These are phyloP conservation scores for Acrocephalus kingi DNA, from an alignment of 2,113 vertebrate genomes.

Conservation along the genomic window DNA sequence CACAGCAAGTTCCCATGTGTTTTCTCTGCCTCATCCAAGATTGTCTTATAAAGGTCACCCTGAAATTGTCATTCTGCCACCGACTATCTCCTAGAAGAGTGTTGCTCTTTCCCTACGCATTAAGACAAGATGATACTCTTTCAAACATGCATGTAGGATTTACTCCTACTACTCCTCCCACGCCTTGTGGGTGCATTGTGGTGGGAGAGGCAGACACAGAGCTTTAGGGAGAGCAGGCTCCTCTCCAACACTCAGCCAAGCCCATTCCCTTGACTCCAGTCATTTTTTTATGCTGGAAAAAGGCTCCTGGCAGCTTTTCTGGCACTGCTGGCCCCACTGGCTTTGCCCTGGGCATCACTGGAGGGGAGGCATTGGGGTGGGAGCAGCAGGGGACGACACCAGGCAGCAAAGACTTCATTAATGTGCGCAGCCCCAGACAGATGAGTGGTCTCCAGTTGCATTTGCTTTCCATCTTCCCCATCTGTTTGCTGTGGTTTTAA, in stretches of 20 bases:
- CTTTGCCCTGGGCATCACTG: slow-evolving; percentile 74
- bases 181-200: neutral
- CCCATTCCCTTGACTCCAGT: neutral
- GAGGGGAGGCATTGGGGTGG: slow-evolving; percentile 72
- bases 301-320: slow-evolving; percentile 65
- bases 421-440: slow-evolving; percentile 83
- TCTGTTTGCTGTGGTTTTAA: slow-evolving; percentile 97
- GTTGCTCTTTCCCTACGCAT: neutral
- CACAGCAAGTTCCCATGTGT: slow-evolving; percentile 13
- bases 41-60: slow-evolving; percentile 52
- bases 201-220: neutral
- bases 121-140: neutral
- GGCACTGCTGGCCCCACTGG: slow-evolving; percentile 47
- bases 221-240: neutral
- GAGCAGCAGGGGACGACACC: slow-evolving; percentile 46
- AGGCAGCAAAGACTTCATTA: slow-evolving; percentile 86
- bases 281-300: slow-evolving; percentile 30
- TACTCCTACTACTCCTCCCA: neutral
- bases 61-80: slow-evolving; percentile 54
- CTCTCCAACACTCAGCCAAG: neutral
- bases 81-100: neutral
- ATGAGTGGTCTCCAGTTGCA: slow-evolving; percentile 91
- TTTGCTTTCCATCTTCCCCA: slow-evolving; percentile 90
- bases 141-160: neutral
- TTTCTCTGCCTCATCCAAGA: slow-evolving; percentile 43